A percentile compares a stretch with the other conserved stretches of the same genome.
phyloP scores from a whole-genome alignment of 64 coral and sea anemone genomes.

The Pocillopora verrucosa region DNA sequence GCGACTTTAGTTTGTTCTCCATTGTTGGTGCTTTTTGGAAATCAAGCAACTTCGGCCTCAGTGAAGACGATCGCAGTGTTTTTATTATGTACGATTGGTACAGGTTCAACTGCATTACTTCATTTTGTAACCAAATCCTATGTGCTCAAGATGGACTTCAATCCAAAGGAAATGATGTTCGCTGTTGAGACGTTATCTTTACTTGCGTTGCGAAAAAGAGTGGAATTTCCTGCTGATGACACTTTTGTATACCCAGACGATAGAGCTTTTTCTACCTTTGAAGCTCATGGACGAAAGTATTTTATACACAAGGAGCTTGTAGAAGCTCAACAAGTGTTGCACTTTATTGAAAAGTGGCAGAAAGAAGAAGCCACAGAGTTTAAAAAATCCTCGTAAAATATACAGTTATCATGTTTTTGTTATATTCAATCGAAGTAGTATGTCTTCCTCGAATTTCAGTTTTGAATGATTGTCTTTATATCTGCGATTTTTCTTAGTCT shows the following conservation, averaged over 20 bases:
- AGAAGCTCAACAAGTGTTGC: conserved; percentile 88
- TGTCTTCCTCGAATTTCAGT: too few relatives aligned
- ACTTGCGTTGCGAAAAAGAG: conserved; percentile 64
- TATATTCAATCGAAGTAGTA: background rate
- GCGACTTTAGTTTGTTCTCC: conserved; percentile 70
- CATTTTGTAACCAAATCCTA: conserved; percentile 84
- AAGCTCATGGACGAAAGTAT: conserved; percentile 80
- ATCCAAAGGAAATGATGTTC: conserved; percentile 65
- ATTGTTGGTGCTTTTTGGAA: conserved; percentile 85
- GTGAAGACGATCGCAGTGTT: conserved; percentile 76
- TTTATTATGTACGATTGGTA: conserved; percentile 77
- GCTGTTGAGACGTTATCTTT: conserved; percentile 80
- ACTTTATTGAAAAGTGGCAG: conserved; percentile 68
- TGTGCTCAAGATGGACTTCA: conserved; percentile 85
- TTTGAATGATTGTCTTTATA: too few relatives aligned
- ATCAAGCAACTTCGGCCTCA: conserved; percentile 75
- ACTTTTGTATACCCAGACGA: conserved; percentile 58
- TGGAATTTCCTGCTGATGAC: conserved; percentile 79
- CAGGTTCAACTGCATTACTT: conserved; percentile 75
- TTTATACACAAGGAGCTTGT: conserved; percentile 94
- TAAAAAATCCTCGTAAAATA: background rate
- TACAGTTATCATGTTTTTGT: background rate
- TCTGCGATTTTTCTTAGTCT: too few relatives aligned
- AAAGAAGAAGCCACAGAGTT: conserved; percentile 4
- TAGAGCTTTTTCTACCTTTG: conserved; percentile 90